phyloP scores from a whole-genome alignment of 2,113 vertebrate genomes.

The Harpagus bidentatus region DNA sequence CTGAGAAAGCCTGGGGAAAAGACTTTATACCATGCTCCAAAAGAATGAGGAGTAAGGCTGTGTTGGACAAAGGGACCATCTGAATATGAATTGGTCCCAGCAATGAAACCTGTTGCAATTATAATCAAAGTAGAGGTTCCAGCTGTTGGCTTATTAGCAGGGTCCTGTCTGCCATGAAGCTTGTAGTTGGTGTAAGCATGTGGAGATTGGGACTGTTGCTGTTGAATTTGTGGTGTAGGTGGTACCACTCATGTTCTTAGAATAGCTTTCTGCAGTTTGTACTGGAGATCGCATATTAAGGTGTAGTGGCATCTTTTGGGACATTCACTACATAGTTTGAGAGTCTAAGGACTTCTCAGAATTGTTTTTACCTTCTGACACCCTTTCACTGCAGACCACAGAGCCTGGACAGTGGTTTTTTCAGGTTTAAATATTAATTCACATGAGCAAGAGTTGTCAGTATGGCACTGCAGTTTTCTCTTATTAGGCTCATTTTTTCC shows the following conservation, averaged over 20 bases:
- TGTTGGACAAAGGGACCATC: background rate
- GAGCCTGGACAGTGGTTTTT: background rate
- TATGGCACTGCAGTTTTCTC: background rate
- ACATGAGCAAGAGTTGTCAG: background rate
- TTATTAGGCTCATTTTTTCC: background rate
- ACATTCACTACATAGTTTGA: accelerated
- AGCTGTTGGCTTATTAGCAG: background rate
- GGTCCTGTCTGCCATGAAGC: background rate
- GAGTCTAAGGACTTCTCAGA: background rate
- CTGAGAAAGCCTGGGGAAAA: conserved; percentile 33
- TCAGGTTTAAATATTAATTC: background rate
- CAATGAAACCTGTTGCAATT: background rate
- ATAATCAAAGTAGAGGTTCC: background rate
- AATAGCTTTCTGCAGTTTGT: background rate
- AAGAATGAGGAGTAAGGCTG: background rate
- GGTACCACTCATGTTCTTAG: background rate
- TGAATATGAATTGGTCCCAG: background rate
- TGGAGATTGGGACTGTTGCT: background rate
- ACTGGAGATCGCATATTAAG: background rate
- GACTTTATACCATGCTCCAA: background rate
- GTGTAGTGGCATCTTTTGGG: background rate
- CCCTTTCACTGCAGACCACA: background rate
- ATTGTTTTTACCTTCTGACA: background rate
- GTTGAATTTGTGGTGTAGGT: background rate
- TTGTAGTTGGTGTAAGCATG: background rate